Percentiles rank a stretch among this genome's conserved stretches.
phyloP scores from a whole-genome alignment of 2,113 vertebrate genomes.

The Antigone vipio region DNA sequence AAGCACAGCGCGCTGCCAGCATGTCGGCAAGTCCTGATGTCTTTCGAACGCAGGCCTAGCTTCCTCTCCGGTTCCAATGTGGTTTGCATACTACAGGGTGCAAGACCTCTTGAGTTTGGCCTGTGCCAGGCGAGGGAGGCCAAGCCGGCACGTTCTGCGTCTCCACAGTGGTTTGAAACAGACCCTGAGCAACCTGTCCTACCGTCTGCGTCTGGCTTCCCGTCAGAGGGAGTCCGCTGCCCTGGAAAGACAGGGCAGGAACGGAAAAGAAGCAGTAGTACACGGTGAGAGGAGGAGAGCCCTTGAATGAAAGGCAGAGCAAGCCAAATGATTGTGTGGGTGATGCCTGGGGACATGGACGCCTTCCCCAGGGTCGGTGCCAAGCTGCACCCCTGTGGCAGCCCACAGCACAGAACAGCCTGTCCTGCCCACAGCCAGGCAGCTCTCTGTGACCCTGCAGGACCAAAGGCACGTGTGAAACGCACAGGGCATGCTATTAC shows the following conservation, averaged over 20 bases:
- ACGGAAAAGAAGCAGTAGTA: background rate
- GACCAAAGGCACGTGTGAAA: too few species aligned
- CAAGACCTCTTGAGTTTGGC: background rate
- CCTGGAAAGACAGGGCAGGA: background rate
- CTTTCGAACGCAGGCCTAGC: background rate
- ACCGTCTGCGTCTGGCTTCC: background rate
- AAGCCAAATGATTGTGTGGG: accelerated
- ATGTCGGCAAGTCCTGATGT: too few species aligned
- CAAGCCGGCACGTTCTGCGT: background rate
- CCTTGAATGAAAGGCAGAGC: background rate
- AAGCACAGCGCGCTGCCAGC: background rate
- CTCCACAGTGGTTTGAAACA: background rate
- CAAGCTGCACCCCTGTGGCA: background rate
- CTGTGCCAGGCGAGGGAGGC: background rate
- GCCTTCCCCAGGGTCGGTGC: background rate
- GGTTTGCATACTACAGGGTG: background rate
- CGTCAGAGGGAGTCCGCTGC: too few species aligned
- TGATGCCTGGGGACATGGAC: accelerated
- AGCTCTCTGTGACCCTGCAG: background rate
- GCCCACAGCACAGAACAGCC: background rate
- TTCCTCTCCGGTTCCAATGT: background rate
- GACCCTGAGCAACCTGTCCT: background rate
- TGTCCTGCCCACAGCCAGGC: accelerated
- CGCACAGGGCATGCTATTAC: accelerated
- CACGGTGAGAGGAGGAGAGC: background rate